Evolutionary conservation across 2,113 vertebrate genomes (phyloP), one percentile per base, ranked within the genome.

Genomic region (Notechis scutatus): DNA sequence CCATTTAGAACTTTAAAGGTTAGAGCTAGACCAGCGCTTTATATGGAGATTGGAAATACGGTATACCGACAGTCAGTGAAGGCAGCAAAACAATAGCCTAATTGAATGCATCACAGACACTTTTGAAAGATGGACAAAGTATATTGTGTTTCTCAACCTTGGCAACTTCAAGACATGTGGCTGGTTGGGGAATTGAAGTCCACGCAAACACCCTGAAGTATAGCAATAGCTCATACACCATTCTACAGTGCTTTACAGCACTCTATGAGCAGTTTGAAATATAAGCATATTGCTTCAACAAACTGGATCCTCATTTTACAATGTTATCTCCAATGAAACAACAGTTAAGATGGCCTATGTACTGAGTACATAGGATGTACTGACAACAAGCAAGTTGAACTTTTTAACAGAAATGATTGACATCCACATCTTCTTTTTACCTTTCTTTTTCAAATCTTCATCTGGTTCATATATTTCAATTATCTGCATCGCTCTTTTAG

Each of bases 401-500:
- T 5, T 24, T 42, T 69, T 29, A 42, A 24, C 14, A 90, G 91
- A 45, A 21, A 87, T 59, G 50, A 47, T 42, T 24, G 42, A 11
- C 90, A 29, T 86, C 57, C 45, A 87, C 1, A 55, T 11, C 24
- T 47, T 54, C 92, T 93, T 52, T 94, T 98, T 98, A 99, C 99
- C 99, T 99, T 98, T 99, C 96, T 97, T 98, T 97, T 98, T 99
- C 94, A 99, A 97, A n/a, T 98, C 98, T 87, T 98, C 98, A 4
- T 99, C 99, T 96, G 98, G 97, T 93, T 99, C 99, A 45, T 99
- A 99, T 8, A 98, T 99, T 92, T 99, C 99, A 91, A 99, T 98
- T 97, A 99, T 99, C 97, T 98, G 99, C 98, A 98, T 99, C 94
- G 98, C 99, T 97, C 99, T 98, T 98, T 99, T 99, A 92, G 96